Conservation (phyloP, 2,113 vertebrate species). For the Periophthalmodon schlosseri region DNA sequence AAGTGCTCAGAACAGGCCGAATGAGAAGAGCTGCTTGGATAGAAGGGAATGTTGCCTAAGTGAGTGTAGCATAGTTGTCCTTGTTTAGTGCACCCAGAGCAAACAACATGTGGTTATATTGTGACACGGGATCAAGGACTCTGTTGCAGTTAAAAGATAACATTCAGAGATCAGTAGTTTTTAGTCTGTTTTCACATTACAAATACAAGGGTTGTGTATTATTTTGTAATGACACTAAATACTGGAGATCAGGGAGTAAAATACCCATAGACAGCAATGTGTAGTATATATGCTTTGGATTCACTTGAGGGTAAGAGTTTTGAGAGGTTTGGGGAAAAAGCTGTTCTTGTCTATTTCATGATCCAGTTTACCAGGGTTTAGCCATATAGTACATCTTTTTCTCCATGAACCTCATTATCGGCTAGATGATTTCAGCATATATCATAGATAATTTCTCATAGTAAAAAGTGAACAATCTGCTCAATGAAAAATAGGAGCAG, state of each 20-base stretch:
- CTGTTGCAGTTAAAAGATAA: slow-evolving; percentile 26
- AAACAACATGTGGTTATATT: not conserved
- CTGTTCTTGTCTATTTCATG: too few relatives aligned
- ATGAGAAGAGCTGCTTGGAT: slow-evolving; percentile 7
- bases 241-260: not conserved
- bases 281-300: too few relatives aligned
- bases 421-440: not conserved
- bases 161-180: not conserved
- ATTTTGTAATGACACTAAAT: not conserved
- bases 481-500: not conserved
- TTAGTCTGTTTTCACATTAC: not conserved
- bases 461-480: not conserved
- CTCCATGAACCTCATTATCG: not conserved
- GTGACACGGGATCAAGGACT: slow-evolving; percentile 21
- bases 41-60: not conserved
- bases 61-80: not conserved
- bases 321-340: too few relatives aligned
- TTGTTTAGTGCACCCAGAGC: slow-evolving; percentile 13
- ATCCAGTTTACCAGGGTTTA: too few relatives aligned
- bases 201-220: not conserved
- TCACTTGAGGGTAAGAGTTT: too few relatives aligned
- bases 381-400: too few relatives aligned
- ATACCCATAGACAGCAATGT: too few relatives aligned
- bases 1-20: slow-evolving; percentile 14
- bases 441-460: too few relatives aligned